Base-by-base conservation (phyloP, 2,113 vertebrate species). In the Corapipo altera region DNA sequence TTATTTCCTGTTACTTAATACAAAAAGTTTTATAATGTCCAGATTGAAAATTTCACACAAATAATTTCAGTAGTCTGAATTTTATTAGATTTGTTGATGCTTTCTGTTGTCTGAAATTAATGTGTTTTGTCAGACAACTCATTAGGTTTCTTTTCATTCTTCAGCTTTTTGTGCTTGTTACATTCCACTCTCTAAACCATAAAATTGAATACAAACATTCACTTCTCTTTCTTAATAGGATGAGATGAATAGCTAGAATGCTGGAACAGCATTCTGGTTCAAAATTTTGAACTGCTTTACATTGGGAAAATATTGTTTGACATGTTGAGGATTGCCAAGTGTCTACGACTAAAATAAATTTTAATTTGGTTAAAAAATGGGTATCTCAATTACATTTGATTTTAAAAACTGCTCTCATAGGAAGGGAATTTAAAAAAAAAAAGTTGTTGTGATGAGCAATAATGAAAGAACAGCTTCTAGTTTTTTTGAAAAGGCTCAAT, bases 101-200 rank as follows among this genome's bases (percentile, higher is more conserved):
- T 93, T 94, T 79, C 33, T 91, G 23, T 92, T 64, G 65, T 80
- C 54, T 93, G 72, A 92, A 93, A 84, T 70, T 18, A 84, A 70
- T 69, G 22, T 21, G 5, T 74, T 92, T 91, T 93, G 59, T 84
- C 69, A 95, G 59, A 55, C 23, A 78, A 12, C 69, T 92, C 51
- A 67, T 91, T 93, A 84, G 21, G 5, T 11, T 86, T 74, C 48
- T 93, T 86, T 71, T 81, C 17, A 39, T 89, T 91, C 69, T 70
- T 90, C 33, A 72, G 33, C 43, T 88, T 91, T 80, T 77, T 81
- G 24, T 95, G 51, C 61, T 71, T 93, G 11, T 71, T 79, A 32
- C 28, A 15, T 85, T 89, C 62, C 23, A 61, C 14, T 59, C 43
- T 91, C 77, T 85, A 94, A 93, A 79, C 51, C 41, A 55, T 65